Base-by-base conservation (phyloP, 1,140 invertebrate genomes). In the Cotesia chilonis region DNA sequence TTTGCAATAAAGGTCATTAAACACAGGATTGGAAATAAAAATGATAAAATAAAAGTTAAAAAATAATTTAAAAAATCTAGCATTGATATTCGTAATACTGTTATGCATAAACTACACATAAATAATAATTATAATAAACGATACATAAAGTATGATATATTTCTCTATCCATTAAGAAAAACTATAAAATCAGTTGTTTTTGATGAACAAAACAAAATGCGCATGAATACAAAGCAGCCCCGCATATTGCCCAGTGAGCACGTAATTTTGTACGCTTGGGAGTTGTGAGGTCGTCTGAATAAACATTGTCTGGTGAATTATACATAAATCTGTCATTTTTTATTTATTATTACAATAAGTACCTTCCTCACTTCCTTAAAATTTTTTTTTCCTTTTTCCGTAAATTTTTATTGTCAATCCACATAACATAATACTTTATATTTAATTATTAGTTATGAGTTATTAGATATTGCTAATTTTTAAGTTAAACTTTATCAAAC, bases 231-330 rank as follows among this genome's bases (percentile, higher is more conserved):
- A 84, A 84, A 85, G 79, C 80, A 88, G 87, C 87, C 86, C 85
- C 85, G 87, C 87, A 85, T 87, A 85, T 88, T 87, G 83, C 85
- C 86, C 86, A 88, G 86, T 85, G 86, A 88, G 85, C 82, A 87
- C 85, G 85, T 86, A 85, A 84, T 88, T 88, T 88, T 89, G 87
- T 88, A 88, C 88, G 88, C 87, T 88, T 90, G 88, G 87, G 88
- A 90, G 86, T 89, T 89, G 89, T 90, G 89, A 90, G 89, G 88
- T 89, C 87, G 89, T 90, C 88, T 89, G 89, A 91, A 90, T 90
- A 91, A 90, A 91, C 87, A 89, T 88, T 90, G 90, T 91, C 90
- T 89, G 90, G 89, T 91, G 88, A 91, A 89, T 87, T 87, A 88
- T 87, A 84, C 78, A 85, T 82, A 78, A 83, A 80, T 66, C 41